Conservation (phyloP, 2,113 vertebrate genomes). For the Penelope pileata region DNA sequence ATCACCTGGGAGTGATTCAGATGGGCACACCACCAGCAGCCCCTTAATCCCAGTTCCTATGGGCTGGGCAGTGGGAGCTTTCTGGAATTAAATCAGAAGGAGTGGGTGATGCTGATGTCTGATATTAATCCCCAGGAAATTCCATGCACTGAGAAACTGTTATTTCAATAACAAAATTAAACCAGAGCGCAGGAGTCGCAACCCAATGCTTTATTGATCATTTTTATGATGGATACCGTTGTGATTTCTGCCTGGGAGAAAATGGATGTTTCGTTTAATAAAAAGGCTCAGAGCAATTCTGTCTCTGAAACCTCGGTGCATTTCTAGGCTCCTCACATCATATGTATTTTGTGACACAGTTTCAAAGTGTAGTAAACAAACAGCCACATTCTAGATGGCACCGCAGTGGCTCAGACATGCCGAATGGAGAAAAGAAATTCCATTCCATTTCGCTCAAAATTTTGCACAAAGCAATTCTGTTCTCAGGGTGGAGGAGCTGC, state of each 20-base stretch:
- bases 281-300: constrained; percentile 20
- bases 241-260: constrained; percentile 41
- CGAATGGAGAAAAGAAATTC: not conserved
- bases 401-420: not conserved
- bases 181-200: constrained; percentile 19
- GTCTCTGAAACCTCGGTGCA: not conserved
- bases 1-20: not conserved
- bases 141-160: constrained; percentile 3
- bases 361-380: not conserved
- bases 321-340: not conserved
- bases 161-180: constrained; percentile 56
- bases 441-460: not conserved
- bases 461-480: not conserved
- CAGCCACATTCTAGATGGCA: not conserved
- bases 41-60: not conserved
- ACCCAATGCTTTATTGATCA: constrained; percentile 58
- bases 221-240: constrained; percentile 14
- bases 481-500: not conserved
- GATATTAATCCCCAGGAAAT: constrained; percentile 35
- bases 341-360: not conserved
- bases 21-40: not conserved
- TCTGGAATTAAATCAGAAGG: not conserved
- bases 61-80: not conserved
- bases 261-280: constrained; percentile 45
- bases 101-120: not conserved